Evolutionary conservation across 2,113 vertebrate species (phyloP), one percentile per base, ranked within the genome.

Genomic region (Callopanchax toddi): DNA sequence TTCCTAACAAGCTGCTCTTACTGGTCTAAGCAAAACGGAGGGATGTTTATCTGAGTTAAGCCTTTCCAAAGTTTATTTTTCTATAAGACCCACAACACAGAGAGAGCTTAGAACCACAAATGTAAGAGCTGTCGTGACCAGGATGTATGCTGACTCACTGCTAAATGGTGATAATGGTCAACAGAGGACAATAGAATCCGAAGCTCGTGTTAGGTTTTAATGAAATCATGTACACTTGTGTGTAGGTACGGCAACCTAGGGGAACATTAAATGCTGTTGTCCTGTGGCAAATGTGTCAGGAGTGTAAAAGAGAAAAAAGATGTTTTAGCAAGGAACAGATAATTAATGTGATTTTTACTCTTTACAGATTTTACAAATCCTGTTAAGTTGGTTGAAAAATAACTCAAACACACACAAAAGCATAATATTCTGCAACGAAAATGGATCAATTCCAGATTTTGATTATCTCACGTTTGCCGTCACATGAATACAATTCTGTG

Each of bases 1-100:
- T 54, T 59, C 44, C 54, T 51, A 37, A 64, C 50, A 58, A 22
- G 63, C 54, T 72, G 63, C 37, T 18, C 60, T 13, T 40, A 17
- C 23, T 23, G 22, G 39, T 60, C 11, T 40, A 16, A 34, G 11
- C 32, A 52, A 46, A 22, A 40, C 44, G 56, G 20, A 42, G 23
- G 50, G 21, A 34, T 58, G 16, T 26, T 44, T 71, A 64, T 67
- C 22, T 62, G 29, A 61, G 36, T 52, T 61, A 29, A 65, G 55
- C 20, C n/a, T 11, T 23, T 42, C 32, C 3, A 25, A 44, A 11
- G 20, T 68, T 57, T 5, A 23, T 20, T 18, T 34, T 29, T 34
- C 43, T 29, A 45, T 10, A 29, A 29, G 10, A 51, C 2, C 15
- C n/a, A 29, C 16, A 32, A 32, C 23, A n/a, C 49, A 29, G 7